These are phyloP conservation scores for Anomalospiza imberbis DNA, from an alignment of 2,797 vertebrate species.

Conservation along the genomic window DNA sequence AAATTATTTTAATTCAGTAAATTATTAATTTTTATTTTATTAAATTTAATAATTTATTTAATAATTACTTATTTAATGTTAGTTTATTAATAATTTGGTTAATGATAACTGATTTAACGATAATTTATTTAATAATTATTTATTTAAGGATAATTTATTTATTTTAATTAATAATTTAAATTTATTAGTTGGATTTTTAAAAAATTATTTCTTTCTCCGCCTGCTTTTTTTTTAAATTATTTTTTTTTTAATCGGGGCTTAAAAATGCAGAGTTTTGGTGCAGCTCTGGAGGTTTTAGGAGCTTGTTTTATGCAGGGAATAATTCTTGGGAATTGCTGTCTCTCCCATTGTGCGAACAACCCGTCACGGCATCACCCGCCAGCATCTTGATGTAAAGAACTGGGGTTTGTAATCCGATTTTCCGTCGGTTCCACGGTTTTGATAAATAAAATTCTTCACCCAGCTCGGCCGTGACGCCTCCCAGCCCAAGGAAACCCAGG, in stretches of 20 bases:
- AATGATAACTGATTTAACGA: too few relatives aligned
- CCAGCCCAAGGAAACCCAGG: background rate
- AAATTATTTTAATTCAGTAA: background rate
- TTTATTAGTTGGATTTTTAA: background rate
- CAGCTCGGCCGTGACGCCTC: background rate
- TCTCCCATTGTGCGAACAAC: background rate
- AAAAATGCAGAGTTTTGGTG: background rate
- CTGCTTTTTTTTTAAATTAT: background rate
- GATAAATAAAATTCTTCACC: background rate
- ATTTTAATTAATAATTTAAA: background rate
- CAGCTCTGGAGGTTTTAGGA: background rate
- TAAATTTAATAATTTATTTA: too few relatives aligned
- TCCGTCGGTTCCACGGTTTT: background rate
- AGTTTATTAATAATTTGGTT: background rate
- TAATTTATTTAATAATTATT: too few relatives aligned
- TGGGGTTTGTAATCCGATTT: background rate
- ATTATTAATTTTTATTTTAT: background rate
- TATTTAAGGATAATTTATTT: background rate
- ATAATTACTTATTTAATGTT: too few relatives aligned
- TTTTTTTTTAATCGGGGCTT: background rate
- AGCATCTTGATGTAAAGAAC: background rate
- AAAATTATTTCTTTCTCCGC: background rate
- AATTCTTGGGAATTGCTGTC: background rate
- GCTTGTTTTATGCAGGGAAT: background rate
- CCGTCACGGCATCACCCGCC: accelerated